Evolutionary conservation across 2,113 vertebrate species (phyloP), one percentile per base, ranked within the genome.

Genomic region (Haemorhous mexicanus): DNA sequence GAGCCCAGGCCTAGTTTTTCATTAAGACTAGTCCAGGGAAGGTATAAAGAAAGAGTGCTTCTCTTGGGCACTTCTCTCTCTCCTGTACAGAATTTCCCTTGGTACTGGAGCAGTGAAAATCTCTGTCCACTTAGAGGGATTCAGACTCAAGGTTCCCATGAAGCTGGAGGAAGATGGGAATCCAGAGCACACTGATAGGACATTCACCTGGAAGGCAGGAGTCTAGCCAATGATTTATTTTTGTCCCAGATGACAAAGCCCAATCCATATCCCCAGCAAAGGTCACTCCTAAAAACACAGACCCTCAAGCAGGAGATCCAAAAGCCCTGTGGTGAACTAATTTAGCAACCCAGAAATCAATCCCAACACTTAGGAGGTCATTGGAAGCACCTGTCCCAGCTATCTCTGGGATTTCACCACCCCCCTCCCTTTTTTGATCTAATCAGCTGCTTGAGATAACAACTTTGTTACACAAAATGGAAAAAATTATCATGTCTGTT

Each of bases 341-440:
- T 53, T 50, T 22, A 68, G 13, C 23, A 59, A 50, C 20, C 11
- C 73, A 37, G 21, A 20, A 56, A 26, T 11, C 62, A 89, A 55
- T 5, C 6, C 10, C 8, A 69, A 5, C 7, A 22, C 12, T 32
- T 18, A 59, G 26, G 6, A 66, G 27, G 3, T 32, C 39, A 24
- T 1, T 47, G 37, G 37, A 19, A 35, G 10, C 8, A 49, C 2
- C 16, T 64, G 14, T 53, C 12, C 35, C 18, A 78, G 19, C 16
- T 75, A 4, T 63, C 6, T 61, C 33, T 52, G 13, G 17, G 32
- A 50, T 23, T 0, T 2, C 1, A 4, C 5, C 5, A 6, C 17
- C 7, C 8, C 16, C 4, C 6, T 15, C 6, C 6, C 13, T 20
- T 66, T 44, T 33, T 87, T 32, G 18, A 32, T 35, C 69, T 28